Evolutionary conservation across 2,113 vertebrate genomes (phyloP).

Genomic region (Erythrocercus mccallii): DNA sequence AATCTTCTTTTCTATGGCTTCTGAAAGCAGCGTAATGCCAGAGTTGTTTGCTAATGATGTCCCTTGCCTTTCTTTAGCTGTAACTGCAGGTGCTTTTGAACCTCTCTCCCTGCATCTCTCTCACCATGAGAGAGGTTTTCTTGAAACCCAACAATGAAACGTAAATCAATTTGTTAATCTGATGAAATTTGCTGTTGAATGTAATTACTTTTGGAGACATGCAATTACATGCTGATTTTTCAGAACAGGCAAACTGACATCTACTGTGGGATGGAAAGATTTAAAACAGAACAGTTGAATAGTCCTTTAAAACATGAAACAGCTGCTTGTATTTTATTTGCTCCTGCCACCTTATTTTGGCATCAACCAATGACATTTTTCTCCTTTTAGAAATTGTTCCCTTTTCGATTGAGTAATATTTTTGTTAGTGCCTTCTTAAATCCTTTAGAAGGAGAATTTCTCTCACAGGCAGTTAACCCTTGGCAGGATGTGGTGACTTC

Average conservation of each 20-base stretch:
- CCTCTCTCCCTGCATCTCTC: background rate
- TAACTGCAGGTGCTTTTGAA: background rate
- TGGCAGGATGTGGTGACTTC: background rate
- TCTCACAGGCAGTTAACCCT: background rate
- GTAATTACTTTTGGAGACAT: slow-evolving; percentile 55
- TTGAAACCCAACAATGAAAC: background rate
- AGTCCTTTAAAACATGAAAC: slow-evolving; percentile 37
- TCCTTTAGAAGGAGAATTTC: background rate
- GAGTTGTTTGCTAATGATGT: slow-evolving; percentile 15
- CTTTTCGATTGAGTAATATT: background rate
- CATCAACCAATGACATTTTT: background rate
- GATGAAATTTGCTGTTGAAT: slow-evolving; percentile 38
- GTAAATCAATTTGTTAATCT: slow-evolving; percentile 61
- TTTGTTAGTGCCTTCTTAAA: slow-evolving; percentile 15
- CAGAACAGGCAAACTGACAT: slow-evolving; percentile 21
- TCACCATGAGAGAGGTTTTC: background rate
- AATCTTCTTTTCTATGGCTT: background rate
- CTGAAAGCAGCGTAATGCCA: background rate
- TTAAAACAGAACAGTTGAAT: slow-evolving; percentile 22
- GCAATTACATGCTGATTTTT: slow-evolving; percentile 41
- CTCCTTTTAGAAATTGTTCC: background rate
- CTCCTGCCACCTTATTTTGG: slow-evolving; percentile 16
- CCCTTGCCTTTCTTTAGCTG: background rate
- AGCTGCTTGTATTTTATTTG: slow-evolving; percentile 58
- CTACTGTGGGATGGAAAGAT: slow-evolving; percentile 7